A percentile compares a stretch with the other conserved stretches of the same genome.
These are phyloP conservation scores for Branchinecta sandiegonensis DNA, from an alignment of 2,888 invertebrate species.

Conservation along the genomic window DNA sequence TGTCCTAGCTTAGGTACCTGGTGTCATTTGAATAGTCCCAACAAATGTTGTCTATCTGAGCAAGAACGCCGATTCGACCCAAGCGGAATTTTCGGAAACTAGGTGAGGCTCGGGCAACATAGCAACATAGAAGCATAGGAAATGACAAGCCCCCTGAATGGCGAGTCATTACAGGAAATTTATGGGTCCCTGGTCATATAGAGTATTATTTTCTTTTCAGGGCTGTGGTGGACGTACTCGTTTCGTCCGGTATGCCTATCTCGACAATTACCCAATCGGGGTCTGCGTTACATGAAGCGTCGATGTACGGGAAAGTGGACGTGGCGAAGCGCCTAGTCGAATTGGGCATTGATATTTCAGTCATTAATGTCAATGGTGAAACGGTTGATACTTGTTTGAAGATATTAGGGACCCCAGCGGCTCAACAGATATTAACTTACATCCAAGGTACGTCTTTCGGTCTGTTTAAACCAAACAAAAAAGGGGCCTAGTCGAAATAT, in stretches of 20 bases:
- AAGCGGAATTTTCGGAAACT: too few species aligned
- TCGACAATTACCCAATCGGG: slow-evolving; percentile 72
- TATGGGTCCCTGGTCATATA: too few species aligned
- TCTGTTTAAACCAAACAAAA: too few species aligned
- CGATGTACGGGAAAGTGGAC: slow-evolving; percentile 74
- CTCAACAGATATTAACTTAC: slow-evolving; percentile 67
- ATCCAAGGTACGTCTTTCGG: slow-evolving; percentile 52
- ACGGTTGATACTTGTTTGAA: slow-evolving; percentile 74
- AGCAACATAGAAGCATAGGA: too few species aligned
- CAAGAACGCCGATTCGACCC: too few species aligned
- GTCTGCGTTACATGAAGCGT: slow-evolving; percentile 84
- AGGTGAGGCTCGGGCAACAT: too few species aligned
- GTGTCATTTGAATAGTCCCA: too few species aligned
- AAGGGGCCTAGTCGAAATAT: slow-evolving; percentile 52
- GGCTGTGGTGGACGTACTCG: slow-evolving; percentile 63
- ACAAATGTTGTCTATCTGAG: too few species aligned
- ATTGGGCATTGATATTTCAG: slow-evolving; percentile 62
- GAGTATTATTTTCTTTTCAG: slow-evolving; percentile 37
- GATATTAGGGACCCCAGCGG: slow-evolving; percentile 75
- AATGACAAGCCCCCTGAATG: too few species aligned
- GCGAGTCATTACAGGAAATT: too few species aligned
- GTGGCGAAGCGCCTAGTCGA: slow-evolving; percentile 67
- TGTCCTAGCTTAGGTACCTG: too few species aligned
- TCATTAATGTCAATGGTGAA: slow-evolving; percentile 60
- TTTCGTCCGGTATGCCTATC: slow-evolving; percentile 72